Evolutionary conservation across 2,888 invertebrate species (phyloP).

Genomic region (Chymomyza amoena): DNA sequence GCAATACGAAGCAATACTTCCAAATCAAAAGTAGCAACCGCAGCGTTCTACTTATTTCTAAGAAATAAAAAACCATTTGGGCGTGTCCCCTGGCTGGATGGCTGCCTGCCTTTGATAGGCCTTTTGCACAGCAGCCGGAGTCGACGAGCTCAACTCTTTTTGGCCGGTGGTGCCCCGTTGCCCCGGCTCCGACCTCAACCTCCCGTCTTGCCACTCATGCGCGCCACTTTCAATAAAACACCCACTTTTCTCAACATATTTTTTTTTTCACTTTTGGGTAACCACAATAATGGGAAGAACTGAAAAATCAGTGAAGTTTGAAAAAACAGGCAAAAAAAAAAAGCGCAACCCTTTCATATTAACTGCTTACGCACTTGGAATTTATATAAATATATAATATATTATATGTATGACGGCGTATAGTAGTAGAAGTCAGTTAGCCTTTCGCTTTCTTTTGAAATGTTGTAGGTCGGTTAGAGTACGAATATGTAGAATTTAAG

Average conservation of each 20-base stretch:
- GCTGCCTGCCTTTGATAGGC: constrained; percentile 46
- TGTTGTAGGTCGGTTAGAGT: neutral
- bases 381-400: neutral
- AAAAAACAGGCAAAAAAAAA: neutral
- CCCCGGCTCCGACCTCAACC: neutral
- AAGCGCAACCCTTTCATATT: neutral
- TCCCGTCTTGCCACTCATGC: constrained; percentile 43
- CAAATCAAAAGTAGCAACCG: constrained; percentile 27
- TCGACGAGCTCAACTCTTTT: constrained; percentile 2
- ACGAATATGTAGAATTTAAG: neutral
- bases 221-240: constrained; percentile 65
- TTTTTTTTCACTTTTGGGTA: neutral
- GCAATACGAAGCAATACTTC: constrained; percentile 1
- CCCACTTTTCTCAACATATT: constrained; percentile 49
- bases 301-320: neutral
- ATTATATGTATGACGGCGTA: neutral
- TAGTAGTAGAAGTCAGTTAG: neutral
- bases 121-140: constrained; percentile 7
- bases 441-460: neutral
- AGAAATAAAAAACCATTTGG: constrained; percentile 66
- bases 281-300: neutral
- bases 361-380: constrained; percentile 4
- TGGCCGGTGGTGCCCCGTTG: neutral
- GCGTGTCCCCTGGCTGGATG: constrained; percentile 47
- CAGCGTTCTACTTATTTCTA: constrained; percentile 52